Base-by-base conservation (phyloP, 2,797 vertebrate species). In the Hippoglossus hippoglossus region DNA sequence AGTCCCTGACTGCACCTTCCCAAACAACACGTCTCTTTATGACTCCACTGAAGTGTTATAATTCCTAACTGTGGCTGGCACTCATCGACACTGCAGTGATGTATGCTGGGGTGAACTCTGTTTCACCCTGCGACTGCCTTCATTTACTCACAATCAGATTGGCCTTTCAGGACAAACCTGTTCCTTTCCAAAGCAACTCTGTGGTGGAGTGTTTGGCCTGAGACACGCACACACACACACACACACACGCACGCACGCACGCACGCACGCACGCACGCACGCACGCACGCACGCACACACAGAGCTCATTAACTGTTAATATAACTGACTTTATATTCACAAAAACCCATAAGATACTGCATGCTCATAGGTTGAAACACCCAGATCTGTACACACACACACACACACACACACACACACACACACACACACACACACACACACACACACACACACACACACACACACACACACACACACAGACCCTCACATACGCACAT, bases 331-430 rank as follows among this genome's bases (percentile, higher is more conserved):
- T 77, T 63, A 80, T 82, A 73, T 51, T 74, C 69, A 78, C 71
- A 58, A 69, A 84, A 83, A 75, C 71, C 75, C 73, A 75, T 85
- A 79, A 75, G 79, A 85, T 75, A 86, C 91, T 94, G 94, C 95
- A 94, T 95, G 95, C 94, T 91, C 61, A 49, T 19, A 73, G 55
- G 44, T 63, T 77, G 67, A 77, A 76, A 82, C 28, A 72, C 82
- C 85, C 78, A 81, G 31, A 56, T 52, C 63, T 54, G 52, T 51
- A 52, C 18, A 39, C 68, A 59, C 55, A 59, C 49, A 53, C 57
- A 5, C 62, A 67, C 84, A 76, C 31, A 77, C 68, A 64, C 55
- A 68, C 58, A 41, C 62, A 60, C 52, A 53, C 28, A 56, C 56
- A 52, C 18, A 39, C 68, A 59, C 55, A 59, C 49, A 53, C 57